These are phyloP conservation scores for Agriotes lineatus DNA, from an alignment of 2,888 invertebrate species.

Conservation along the genomic window DNA sequence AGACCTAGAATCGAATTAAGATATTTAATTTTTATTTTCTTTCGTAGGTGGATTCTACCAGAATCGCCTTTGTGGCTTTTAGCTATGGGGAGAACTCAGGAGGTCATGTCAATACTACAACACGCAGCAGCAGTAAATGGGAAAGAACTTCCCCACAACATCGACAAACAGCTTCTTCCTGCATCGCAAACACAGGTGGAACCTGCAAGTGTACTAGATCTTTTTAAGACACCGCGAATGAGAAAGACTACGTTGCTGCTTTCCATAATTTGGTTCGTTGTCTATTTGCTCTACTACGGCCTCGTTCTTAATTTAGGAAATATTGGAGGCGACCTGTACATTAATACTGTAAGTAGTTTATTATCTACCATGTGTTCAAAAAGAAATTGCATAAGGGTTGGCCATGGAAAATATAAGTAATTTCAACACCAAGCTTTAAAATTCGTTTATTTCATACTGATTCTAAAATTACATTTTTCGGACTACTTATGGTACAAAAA, in stretches of 20 bases:
- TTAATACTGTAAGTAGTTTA: conserved; percentile 73
- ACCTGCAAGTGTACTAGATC: conserved; percentile 71
- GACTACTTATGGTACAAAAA: no score
- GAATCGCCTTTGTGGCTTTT: conserved; percentile 85
- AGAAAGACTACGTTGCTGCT: conserved; percentile 78
- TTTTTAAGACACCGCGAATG: conserved; percentile 75
- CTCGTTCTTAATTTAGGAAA: conserved; percentile 80
- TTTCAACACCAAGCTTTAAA: no score
- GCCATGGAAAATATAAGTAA: no score
- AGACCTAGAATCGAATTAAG: no score
- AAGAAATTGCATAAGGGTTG: no score
- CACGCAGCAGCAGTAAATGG: conserved; percentile 77
- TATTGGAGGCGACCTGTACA: conserved; percentile 80
- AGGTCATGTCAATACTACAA: conserved; percentile 75
- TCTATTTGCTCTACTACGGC: conserved; percentile 84
- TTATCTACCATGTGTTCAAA: no score
- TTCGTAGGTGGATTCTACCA: conserved; percentile 78
- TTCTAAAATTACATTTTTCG: no score
- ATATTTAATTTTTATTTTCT: no score
- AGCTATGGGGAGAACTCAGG: conserved; percentile 78
- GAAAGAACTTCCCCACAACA: conserved; percentile 73
- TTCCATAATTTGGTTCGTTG: conserved; percentile 81
- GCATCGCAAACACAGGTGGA: conserved; percentile 64
- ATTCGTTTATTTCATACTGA: no score
- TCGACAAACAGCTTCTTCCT: conserved; percentile 76